Evolutionary conservation across 2,113 vertebrate genomes (phyloP).

Genomic region (Melospiza melodia): DNA sequence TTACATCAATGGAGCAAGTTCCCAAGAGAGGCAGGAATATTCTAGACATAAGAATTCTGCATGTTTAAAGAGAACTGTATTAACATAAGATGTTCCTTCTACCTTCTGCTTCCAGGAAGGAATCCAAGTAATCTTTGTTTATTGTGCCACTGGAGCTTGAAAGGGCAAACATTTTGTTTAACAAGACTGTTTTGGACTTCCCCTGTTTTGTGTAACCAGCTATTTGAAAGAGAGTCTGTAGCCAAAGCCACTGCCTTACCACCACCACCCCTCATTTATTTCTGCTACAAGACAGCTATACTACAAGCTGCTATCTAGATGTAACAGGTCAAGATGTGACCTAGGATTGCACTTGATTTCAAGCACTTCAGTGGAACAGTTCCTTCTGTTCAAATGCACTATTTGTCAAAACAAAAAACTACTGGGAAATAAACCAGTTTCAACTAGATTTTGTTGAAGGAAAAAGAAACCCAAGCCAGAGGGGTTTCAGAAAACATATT

Average conservation of each 20-base stretch:
- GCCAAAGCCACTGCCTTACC: not conserved
- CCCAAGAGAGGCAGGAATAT: not conserved
- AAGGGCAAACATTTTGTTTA: conserved; percentile 38
- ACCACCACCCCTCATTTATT: not conserved
- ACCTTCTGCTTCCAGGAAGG: conserved; percentile 9
- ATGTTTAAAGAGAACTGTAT: not conserved
- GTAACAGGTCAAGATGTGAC: not conserved
- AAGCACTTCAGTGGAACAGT: not conserved
- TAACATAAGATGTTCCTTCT: not conserved
- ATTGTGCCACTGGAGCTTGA: not conserved
- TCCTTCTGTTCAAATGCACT: not conserved
- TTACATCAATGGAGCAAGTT: not conserved
- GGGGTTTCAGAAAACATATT: not conserved
- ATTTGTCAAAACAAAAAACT: not conserved
- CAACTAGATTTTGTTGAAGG: not conserved
- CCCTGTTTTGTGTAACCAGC: not conserved
- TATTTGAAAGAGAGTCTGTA: not conserved
- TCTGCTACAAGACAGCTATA: not conserved
- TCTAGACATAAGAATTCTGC: not conserved
- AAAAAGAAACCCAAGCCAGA: not conserved
- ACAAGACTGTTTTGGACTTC: not conserved
- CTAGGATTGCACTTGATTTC: not conserved
- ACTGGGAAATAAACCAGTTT: not conserved
- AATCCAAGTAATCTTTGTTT: conserved; percentile 24
- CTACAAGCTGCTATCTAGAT: not conserved